A percentile compares a stretch with the other conserved stretches of the same genome.
These are phyloP conservation scores for Tridacna gigas DNA, from an alignment of 2,888 invertebrate species.

Conservation along the genomic window DNA sequence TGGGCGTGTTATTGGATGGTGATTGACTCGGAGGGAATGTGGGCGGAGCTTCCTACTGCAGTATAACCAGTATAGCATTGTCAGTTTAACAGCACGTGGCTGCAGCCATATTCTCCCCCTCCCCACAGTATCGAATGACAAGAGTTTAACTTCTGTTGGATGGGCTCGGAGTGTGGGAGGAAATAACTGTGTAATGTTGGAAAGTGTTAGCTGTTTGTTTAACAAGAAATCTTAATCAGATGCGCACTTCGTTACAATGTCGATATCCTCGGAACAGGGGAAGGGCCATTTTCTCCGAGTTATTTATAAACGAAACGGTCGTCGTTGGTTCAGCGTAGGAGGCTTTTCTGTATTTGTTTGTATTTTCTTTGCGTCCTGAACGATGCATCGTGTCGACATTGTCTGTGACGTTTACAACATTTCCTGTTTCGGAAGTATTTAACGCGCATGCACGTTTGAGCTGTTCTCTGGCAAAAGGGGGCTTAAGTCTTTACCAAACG, in stretches of 20 bases:
- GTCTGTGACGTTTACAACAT: too few relatives aligned
- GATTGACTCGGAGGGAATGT: slow-evolving; percentile 9
- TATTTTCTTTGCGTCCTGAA: too few relatives aligned
- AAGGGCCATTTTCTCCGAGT: slow-evolving; percentile 11
- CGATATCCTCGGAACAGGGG: slow-evolving; percentile 17
- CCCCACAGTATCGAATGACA: slow-evolving; percentile 18
- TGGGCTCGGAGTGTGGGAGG: slow-evolving; percentile 20
- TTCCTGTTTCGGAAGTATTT: too few relatives aligned
- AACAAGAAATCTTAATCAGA: slow-evolving; percentile 48
- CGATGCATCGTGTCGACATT: too few relatives aligned
- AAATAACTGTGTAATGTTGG: slow-evolving; percentile 38
- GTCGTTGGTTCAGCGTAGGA: too few relatives aligned
- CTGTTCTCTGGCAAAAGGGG: too few relatives aligned
- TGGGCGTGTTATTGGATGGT: neutral
- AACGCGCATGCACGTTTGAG: too few relatives aligned
- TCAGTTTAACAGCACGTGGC: slow-evolving; percentile 15
- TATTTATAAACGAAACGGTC: too few relatives aligned
- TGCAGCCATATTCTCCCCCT: slow-evolving; percentile 14
- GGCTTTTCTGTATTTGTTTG: too few relatives aligned
- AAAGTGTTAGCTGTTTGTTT: slow-evolving; percentile 47
- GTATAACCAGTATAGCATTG: neutral
- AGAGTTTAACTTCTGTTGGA: slow-evolving; percentile 33
- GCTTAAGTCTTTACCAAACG: too few relatives aligned
- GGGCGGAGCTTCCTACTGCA: neutral
- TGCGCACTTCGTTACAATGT: slow-evolving; percentile 28